These are phyloP conservation scores for Dendrolimus kikuchii DNA, from an alignment of 1,140 invertebrate genomes.

Conservation along the genomic window DNA sequence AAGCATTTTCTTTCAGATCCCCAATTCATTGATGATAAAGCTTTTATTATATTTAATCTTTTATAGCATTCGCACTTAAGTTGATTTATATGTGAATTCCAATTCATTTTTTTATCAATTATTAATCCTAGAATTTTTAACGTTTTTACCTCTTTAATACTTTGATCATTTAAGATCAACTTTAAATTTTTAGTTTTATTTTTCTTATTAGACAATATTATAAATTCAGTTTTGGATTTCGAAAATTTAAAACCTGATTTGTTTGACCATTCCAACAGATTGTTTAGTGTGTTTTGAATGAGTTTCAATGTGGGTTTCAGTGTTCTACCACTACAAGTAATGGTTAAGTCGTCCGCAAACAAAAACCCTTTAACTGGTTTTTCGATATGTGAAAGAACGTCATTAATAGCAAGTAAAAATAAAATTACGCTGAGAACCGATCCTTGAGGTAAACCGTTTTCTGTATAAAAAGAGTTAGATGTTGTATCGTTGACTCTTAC, in stretches of 20 bases:
- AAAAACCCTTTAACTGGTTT: slow-evolving; percentile 16
- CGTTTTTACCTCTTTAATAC: slow-evolving; percentile 14
- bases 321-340: slow-evolving; percentile 11
- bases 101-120: slow-evolving; percentile 16
- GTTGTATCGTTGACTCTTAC: slow-evolving; percentile 13
- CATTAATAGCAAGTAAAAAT: slow-evolving; percentile 18
- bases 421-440: slow-evolving; percentile 17
- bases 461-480: slow-evolving; percentile 13
- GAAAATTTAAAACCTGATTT: slow-evolving; percentile 8
- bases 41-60: slow-evolving; percentile 14
- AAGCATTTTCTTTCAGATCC: slow-evolving; percentile 12
- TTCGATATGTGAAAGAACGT: slow-evolving; percentile 9
- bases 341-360: slow-evolving; percentile 15
- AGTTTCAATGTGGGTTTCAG: slow-evolving; percentile 10
- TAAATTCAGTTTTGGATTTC: slow-evolving; percentile 8
- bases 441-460: slow-evolving; percentile 19
- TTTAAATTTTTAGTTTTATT: slow-evolving; percentile 9
- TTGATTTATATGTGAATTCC: slow-evolving; percentile 13
- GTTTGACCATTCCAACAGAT: slow-evolving; percentile 6
- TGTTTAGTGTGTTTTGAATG: slow-evolving; percentile 9
- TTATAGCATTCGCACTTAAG: slow-evolving; percentile 16
- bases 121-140: slow-evolving; percentile 15
- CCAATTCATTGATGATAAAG: slow-evolving; percentile 13
- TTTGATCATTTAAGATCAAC: slow-evolving; percentile 7
- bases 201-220: slow-evolving; percentile 8